A percentile compares a stretch with the other conserved stretches of the same genome.
Conservation (phyloP, 2,113 vertebrate genomes). For the Triplophysa rosa region DNA sequence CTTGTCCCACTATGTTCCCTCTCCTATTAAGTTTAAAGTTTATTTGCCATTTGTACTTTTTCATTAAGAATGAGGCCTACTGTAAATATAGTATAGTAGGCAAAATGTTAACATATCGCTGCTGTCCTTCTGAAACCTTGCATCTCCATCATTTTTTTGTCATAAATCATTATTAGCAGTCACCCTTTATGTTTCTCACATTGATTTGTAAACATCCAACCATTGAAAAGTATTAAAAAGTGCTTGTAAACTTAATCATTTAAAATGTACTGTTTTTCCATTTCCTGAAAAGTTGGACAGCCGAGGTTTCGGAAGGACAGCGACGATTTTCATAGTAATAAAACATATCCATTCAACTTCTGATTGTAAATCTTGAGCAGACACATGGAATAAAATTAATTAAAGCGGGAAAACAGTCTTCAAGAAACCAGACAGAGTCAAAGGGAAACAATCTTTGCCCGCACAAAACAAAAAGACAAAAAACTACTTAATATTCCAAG, state of each 20-base stretch:
- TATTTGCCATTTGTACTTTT: no score
- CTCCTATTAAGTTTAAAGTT: neutral
- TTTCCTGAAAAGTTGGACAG: no score
- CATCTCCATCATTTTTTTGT: no score
- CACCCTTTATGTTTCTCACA: no score
- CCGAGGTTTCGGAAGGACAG: neutral
- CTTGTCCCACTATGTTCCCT: neutral
- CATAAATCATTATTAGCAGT: no score
- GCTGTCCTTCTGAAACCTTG: no score
- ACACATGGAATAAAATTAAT: slow-evolving; percentile 9
- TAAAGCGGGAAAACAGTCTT: slow-evolving; percentile 59
- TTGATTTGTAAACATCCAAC: no score
- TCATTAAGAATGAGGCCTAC: neutral
- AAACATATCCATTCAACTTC: neutral
- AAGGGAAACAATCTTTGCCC: slow-evolving; percentile 66
- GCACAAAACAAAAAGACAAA: slow-evolving; percentile 62
- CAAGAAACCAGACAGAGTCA: slow-evolving; percentile 60
- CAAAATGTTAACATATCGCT: neutral
- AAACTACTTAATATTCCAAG: slow-evolving; percentile 79
- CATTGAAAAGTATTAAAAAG: no score
- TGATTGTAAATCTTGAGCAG: neutral
- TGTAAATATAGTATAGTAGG: neutral
- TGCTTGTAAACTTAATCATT: no score
- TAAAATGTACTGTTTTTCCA: no score
- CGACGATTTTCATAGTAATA: neutral